Base-by-base conservation (phyloP, 2,113 vertebrate species). In the Hiodon alosoides region DNA sequence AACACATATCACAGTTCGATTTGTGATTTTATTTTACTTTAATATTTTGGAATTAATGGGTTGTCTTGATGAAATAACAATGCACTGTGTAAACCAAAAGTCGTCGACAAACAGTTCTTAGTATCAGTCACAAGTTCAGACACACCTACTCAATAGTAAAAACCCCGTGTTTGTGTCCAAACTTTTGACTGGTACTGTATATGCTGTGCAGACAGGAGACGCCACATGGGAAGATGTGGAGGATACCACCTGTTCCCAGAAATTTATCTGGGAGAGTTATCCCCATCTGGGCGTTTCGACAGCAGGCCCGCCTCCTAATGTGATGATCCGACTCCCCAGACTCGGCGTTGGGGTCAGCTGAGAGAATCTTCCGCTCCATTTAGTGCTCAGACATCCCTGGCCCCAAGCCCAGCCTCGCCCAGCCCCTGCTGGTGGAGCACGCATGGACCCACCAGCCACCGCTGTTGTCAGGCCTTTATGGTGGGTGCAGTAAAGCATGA, bases 331-430 rank as follows among this genome's bases (percentile, higher is more conserved):
- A 11, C 9, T n/a, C 48, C 71, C 57, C 16, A 14, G 46, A 59
- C n/a, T 17, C 47, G n/a, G 17, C 54, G 7, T 48, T 71, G 9
- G 8, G 66, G 46, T 60, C 57, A 74, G 53, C 62, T 48, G 48
- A 57, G 31, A 50, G 46, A 72, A 71, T 66, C 68, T 77, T 65
- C 75, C 65, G 67, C 61, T 77, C 69, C 52, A 67, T 76, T 76
- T 69, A 69, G 50, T 54, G 69, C 52, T 66, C 61, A 50, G 64
- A 58, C 47, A 6, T 60, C 73, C 14, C 46, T 17, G 54, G 53
- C 13, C 31, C 13, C 54, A 10, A 46, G 11, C 73, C 73, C 13
- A 0, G 13, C 71, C 59, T 59, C 14, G 9, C 59, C 51, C 31
- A 8, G 11, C 66, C 50, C 67, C 68, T 13, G 53, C 67, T 6